phyloP scores from a whole-genome alignment of 2,797 vertebrate genomes.

The Xyrichtys novacula region DNA sequence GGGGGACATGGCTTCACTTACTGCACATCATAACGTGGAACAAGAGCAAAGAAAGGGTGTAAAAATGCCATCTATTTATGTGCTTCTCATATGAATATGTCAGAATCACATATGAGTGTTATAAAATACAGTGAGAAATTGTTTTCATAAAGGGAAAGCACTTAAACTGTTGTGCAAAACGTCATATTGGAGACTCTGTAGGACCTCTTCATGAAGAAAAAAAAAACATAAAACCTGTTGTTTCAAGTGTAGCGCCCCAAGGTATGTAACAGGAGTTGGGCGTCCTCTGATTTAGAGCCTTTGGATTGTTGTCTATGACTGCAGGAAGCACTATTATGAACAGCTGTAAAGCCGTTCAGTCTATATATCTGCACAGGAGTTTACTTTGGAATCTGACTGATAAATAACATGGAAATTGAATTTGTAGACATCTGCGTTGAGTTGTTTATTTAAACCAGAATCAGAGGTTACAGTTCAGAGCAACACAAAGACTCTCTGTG shows the following conservation, averaged over 20 bases:
- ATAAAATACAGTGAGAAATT: neutral
- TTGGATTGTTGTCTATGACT: neutral
- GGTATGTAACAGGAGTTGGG: conserved; percentile 28
- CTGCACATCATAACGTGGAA: neutral
- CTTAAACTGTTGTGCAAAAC: neutral
- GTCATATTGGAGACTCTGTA: too few species aligned
- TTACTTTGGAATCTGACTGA: neutral
- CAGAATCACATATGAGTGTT: neutral
- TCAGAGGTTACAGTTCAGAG: neutral
- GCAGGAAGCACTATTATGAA: neutral
- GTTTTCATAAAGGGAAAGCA: neutral
- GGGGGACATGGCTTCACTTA: neutral
- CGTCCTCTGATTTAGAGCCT: neutral
- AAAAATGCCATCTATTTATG: neutral
- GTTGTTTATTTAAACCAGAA: neutral
- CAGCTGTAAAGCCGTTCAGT: neutral
- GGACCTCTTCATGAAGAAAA: neutral
- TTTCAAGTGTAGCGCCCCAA: conserved; percentile 14
- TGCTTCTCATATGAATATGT: neutral
- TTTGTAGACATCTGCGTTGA: neutral
- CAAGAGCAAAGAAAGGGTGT: neutral
- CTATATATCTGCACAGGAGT: neutral
- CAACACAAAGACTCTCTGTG: neutral
- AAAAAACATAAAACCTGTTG: neutral
- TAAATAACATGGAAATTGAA: neutral